Percentiles rank a stretch among this genome's conserved stretches.
Evolutionary conservation across 2,113 vertebrate species (phyloP).

Genomic region (Syrrhaptes paradoxus): DNA sequence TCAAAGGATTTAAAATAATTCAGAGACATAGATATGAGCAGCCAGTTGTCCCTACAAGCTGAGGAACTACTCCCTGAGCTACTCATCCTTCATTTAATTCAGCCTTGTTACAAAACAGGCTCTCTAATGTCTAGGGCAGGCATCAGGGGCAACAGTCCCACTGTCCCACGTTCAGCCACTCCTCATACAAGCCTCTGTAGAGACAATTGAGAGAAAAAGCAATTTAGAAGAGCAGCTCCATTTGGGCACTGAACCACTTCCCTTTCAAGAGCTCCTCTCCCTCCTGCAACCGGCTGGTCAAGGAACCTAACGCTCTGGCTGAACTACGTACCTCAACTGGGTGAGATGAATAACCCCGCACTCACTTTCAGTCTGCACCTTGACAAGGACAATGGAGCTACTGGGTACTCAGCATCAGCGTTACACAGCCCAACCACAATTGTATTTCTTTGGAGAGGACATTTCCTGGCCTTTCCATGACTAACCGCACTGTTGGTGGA

Average conservation of each 20-base stretch:
- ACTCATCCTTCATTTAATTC: neutral
- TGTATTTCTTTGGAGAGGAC: neutral
- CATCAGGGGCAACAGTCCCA: neutral
- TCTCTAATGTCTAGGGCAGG: neutral
- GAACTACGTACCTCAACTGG: neutral
- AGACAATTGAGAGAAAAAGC: neutral
- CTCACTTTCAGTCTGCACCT: neutral
- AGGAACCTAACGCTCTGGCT: neutral
- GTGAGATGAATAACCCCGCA: neutral
- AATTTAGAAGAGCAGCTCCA: neutral
- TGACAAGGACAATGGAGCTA: rapidly evolving
- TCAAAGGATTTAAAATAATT: neutral
- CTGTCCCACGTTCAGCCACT: neutral
- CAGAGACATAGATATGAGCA: neutral
- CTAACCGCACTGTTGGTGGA: neutral
- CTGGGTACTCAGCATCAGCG: neutral
- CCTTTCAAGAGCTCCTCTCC: neutral
- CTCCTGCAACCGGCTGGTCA: neutral
- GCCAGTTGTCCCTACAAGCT: neutral
- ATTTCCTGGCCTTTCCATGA: neutral
- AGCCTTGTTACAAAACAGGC: neutral
- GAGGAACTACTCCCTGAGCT: neutral
- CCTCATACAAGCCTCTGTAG: rapidly evolving
- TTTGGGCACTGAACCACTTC: neutral
- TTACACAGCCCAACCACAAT: neutral